Evolutionary conservation across 2,888 invertebrate genomes (phyloP), one percentile per base, ranked within the genome.

Genomic region (Epistrophe grossulariae): DNA sequence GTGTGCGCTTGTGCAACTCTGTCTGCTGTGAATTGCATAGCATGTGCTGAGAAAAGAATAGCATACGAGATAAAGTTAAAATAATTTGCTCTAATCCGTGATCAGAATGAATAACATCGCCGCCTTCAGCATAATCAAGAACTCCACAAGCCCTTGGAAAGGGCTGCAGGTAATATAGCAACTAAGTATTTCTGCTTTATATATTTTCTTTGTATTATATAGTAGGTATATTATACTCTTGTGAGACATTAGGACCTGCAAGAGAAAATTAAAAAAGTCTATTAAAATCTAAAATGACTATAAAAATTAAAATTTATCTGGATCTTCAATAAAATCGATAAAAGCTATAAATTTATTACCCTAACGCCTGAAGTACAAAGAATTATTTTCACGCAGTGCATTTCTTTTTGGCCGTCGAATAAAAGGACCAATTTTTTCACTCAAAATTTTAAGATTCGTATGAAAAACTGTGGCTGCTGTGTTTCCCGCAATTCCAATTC

Each of bases 101-200:
- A 24, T 70, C 52, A 11, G 70, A 24, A 7, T 55, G n/a, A 40
- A 70, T 70, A 11, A 70, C 28, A 4, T 70, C 70, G 15, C 52
- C 55, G 8, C 55, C 70, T 3, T 70, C 70, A 8, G 55, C n/a
- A 28, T 70, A 28, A 28, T 70, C 55, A 11, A 70, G 55, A n/a
- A 70, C 15, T n/a, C 70, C 70, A 13, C 70, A 52, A 28, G n/a
- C 40, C 55, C n/a, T 70, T 70, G 11, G 70, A 70, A 28, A 70
- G 40, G 28, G 40, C 70, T 3, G 55, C 40, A 3, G 52, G 55
- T 40, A 55, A 70, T 40, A 70, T 55, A 0, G 70, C 70, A 9
- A 70, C 3, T n/a, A 70, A 17, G 55, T 70, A 19, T n/a, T 70
- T 70, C 0, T 10, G 38, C 5, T 19, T 38, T 11, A 6, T 10